These are phyloP conservation scores for Branchinecta lindahli DNA, from an alignment of 1,140 invertebrate genomes.

Conservation along the genomic window DNA sequence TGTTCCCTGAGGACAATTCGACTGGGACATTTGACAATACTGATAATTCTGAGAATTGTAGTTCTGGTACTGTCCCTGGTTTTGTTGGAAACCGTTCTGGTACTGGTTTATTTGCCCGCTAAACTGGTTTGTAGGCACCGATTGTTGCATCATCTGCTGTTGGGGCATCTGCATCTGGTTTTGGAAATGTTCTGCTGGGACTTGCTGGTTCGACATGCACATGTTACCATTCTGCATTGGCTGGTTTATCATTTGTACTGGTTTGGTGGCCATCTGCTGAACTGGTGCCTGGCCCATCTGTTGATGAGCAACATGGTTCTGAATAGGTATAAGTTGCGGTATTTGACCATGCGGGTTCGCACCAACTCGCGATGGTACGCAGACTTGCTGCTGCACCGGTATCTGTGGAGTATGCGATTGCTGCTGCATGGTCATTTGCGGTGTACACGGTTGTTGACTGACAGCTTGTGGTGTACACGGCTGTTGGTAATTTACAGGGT, in stretches of 20 bases:
- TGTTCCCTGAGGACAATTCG: conserved; percentile 26
- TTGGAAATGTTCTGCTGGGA: background rate
- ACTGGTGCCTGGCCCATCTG: background rate
- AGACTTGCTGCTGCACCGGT: conserved; percentile 28
- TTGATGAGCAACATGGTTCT: conserved; percentile 13
- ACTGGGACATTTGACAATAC: conserved; percentile 14
- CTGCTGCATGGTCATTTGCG: conserved; percentile 24
- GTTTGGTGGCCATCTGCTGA: background rate
- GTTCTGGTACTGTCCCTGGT: background rate
- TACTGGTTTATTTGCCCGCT: background rate
- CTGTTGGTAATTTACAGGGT: conserved; percentile 24
- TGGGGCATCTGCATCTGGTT: background rate
- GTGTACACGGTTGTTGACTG: conserved; percentile 26
- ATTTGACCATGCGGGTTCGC: too few relatives aligned
- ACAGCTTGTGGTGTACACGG: conserved; percentile 23
- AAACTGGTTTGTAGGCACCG: background rate
- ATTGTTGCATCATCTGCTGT: background rate
- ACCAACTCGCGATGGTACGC: too few relatives aligned
- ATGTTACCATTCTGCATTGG: background rate
- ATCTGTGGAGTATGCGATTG: conserved; percentile 30
- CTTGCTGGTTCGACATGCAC: conserved; percentile 2
- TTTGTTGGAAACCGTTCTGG: background rate
- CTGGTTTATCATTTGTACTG: conserved; percentile 5
- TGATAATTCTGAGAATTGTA: background rate
- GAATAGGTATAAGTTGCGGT: background rate